These are phyloP conservation scores for Chelmon rostratus DNA, from an alignment of 2,797 vertebrate species.

Conservation along the genomic window DNA sequence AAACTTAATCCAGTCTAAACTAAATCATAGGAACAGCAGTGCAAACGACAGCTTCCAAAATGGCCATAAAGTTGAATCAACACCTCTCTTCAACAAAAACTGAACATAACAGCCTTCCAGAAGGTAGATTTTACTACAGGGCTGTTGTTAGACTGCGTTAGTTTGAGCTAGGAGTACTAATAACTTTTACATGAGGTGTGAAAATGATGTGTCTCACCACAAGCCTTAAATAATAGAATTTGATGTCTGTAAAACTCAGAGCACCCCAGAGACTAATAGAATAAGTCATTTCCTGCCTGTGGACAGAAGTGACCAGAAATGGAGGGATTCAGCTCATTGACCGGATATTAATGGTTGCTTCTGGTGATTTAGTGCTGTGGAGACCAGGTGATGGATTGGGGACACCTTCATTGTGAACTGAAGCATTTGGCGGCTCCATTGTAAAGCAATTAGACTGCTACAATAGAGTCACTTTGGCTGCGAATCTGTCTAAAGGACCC, in stretches of 20 bases:
- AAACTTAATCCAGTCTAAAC: not conserved
- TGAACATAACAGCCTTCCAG: not conserved
- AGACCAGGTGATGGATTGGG: conserved; percentile 68
- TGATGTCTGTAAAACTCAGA: conserved; percentile 30
- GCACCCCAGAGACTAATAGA: conserved; percentile 37
- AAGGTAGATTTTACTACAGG: not conserved
- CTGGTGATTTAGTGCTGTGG: conserved; percentile 61
- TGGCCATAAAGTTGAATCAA: conserved; percentile 3
- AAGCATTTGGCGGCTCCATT: conserved; percentile 65
- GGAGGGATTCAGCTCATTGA: conserved; percentile 66
- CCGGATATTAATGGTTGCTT: conserved; percentile 68
- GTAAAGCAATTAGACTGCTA: conserved; percentile 68
- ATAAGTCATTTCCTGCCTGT: conserved; percentile 50
- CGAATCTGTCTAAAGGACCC: conserved; percentile 35
- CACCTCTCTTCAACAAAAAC: not conserved
- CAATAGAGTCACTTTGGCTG: conserved; percentile 60
- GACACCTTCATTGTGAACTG: conserved; percentile 72
- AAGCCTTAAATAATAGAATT: conserved; percentile 41
- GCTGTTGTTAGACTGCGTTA: not conserved
- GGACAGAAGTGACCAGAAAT: conserved; percentile 61
- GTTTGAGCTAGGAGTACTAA: not conserved
- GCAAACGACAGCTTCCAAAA: not conserved
- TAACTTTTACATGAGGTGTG: conserved; percentile 2
- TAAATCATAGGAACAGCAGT: not conserved
- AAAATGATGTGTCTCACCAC: conserved; percentile 11